phyloP scores from a whole-genome alignment of 1,140 invertebrate species.

The Diorhabda sublineata region DNA sequence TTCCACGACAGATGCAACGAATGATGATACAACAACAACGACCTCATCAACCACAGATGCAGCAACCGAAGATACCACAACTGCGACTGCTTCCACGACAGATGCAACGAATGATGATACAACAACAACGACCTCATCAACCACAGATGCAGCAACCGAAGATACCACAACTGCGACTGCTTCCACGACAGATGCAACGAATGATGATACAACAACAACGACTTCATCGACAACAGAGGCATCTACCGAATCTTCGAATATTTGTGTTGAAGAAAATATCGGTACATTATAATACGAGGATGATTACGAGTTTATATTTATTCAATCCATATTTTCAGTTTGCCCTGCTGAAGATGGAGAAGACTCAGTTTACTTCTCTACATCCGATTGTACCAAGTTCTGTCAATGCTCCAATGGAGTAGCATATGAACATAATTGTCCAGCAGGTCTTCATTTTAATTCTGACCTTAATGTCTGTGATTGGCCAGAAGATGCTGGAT shows the following conservation, averaged over 20 bases:
- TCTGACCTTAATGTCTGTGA: neutral
- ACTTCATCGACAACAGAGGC: too few relatives aligned
- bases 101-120: neutral
- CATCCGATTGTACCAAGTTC: neutral
- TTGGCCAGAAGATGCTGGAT: slow-evolving; percentile 18
- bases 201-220: too few relatives aligned
- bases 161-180: too few relatives aligned
- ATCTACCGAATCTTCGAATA: too few relatives aligned
- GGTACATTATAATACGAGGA: too few relatives aligned
- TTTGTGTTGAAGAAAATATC: too few relatives aligned
- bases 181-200: too few relatives aligned
- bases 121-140: neutral
- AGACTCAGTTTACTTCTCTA: neutral
- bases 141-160: neutral
- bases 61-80: neutral
- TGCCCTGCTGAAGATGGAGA: neutral
- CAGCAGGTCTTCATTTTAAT: neutral
- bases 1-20: too few relatives aligned
- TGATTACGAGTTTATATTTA: too few relatives aligned
- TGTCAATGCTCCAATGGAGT: neutral
- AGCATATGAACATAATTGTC: neutral
- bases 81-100: neutral
- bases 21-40: too few relatives aligned
- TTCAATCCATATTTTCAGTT: neutral
- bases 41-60: neutral